Conservation (phyloP, 2,888 invertebrate genomes). For the Mesorhabditis sp. region DNA sequence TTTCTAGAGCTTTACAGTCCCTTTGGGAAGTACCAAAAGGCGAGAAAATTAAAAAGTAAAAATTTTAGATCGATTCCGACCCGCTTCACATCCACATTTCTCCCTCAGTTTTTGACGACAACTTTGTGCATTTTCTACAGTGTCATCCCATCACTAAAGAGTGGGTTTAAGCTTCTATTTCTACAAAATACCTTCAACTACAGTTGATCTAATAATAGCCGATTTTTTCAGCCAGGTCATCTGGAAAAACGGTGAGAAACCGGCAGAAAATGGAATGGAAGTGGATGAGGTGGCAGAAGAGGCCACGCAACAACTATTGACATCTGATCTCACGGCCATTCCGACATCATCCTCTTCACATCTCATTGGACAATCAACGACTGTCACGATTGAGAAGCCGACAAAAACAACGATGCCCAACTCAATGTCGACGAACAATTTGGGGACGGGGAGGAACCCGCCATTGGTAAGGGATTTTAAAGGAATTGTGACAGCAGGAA, state of each 20-base stretch:
- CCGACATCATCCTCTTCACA: neutral
- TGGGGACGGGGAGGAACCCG: neutral
- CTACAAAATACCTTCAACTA: neutral
- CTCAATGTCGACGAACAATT: neutral
- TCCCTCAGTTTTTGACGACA: conserved; percentile 43
- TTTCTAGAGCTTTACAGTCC: no score
- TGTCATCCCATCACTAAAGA: conserved; percentile 49
- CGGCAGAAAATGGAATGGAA: neutral
- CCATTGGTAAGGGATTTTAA: neutral
- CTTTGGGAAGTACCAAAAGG: no score
- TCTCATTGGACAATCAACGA: neutral
- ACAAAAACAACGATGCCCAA: neutral
- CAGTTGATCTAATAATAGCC: no score
- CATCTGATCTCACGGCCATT: neutral
- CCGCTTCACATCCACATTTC: conserved; percentile 50
- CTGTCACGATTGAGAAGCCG: neutral
- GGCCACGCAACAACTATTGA: neutral
- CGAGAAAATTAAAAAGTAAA: no score
- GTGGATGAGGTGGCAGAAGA: neutral
- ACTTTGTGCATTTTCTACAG: conserved; percentile 48
- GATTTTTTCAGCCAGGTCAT: neutral
- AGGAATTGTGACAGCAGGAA: no score
- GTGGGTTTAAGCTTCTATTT: conserved; percentile 21
- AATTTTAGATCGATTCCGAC: conserved; percentile 66
- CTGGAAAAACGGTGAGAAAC: neutral